phyloP scores from a whole-genome alignment of 2,888 invertebrate species.

The Pyrrhosoma nymphula region DNA sequence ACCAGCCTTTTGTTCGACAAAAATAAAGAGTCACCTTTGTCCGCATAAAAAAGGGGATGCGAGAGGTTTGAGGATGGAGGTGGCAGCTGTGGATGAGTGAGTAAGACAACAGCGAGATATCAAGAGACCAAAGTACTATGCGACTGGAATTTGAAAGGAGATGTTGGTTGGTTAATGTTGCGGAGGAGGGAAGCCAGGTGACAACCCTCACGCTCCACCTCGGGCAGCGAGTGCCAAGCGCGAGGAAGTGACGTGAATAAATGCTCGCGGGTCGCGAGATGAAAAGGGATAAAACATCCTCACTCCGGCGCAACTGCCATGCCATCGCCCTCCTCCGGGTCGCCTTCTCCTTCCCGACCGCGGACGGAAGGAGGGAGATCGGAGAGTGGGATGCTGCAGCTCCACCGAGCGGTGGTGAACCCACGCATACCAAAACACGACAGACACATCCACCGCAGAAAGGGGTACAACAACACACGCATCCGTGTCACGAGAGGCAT shows the following conservation, averaged over 20 bases:
- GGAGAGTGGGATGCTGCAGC: too few species aligned
- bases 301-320: background rate
- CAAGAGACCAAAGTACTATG: background rate
- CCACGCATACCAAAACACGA: too few species aligned
- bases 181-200: background rate
- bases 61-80: background rate
- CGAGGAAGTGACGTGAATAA: slow-evolving; percentile 2
- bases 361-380: too few species aligned
- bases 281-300: background rate
- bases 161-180: background rate
- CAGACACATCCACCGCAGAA: too few species aligned
- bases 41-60: background rate
- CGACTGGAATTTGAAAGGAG: background rate
- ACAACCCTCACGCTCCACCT: background rate
- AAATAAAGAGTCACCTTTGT: too few species aligned
- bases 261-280: background rate
- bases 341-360: background rate
- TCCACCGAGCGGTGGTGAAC: too few species aligned
- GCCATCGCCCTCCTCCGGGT: background rate
- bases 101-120: background rate
- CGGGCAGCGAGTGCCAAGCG: background rate
- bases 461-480: background rate
- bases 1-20: too few species aligned
- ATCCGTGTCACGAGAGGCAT: slow-evolving; percentile 22
- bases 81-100: background rate